Conservation (phyloP, 2,113 vertebrate genomes). For the Hemiscyllium ocellatum region DNA sequence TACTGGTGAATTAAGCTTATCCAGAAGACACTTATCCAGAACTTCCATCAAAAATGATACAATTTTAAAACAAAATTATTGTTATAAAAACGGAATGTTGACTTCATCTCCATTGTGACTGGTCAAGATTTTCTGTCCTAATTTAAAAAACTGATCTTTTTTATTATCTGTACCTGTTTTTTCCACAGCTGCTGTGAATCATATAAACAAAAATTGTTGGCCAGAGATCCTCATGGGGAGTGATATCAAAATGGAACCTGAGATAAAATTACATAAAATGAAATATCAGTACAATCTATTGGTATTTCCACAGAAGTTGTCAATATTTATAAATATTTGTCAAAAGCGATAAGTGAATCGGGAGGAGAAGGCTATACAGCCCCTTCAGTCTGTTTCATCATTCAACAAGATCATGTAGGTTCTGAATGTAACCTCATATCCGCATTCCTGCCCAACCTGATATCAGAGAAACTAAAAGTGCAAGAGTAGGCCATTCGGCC, state of each 20-base stretch:
- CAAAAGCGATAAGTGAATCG: too few relatives aligned
- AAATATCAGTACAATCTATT: background rate
- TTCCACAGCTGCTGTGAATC: slow-evolving; percentile 89
- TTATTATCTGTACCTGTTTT: slow-evolving; percentile 68
- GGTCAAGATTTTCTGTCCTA: background rate
- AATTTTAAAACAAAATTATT: background rate
- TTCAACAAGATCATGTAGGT: too few relatives aligned
- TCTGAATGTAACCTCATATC: too few relatives aligned
- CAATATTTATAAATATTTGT: background rate
- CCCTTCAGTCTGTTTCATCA: too few relatives aligned
- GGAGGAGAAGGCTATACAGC: too few relatives aligned
- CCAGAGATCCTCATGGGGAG: slow-evolving; percentile 89
- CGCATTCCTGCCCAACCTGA: too few relatives aligned
- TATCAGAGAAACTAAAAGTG: too few relatives aligned
- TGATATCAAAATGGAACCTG: slow-evolving; percentile 96
- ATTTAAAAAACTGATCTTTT: background rate
- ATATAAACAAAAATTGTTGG: slow-evolving; percentile 94
- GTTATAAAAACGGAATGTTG: background rate
- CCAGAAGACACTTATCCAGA: background rate
- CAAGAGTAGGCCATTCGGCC: too few relatives aligned
- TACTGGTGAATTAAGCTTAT: background rate
- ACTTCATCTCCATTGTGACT: background rate
- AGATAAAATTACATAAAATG: slow-evolving; percentile 37
- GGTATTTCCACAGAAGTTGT: background rate
- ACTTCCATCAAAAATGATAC: background rate